Conservation (phyloP, 2,888 invertebrate genomes). For the Capitulum mitella region DNA sequence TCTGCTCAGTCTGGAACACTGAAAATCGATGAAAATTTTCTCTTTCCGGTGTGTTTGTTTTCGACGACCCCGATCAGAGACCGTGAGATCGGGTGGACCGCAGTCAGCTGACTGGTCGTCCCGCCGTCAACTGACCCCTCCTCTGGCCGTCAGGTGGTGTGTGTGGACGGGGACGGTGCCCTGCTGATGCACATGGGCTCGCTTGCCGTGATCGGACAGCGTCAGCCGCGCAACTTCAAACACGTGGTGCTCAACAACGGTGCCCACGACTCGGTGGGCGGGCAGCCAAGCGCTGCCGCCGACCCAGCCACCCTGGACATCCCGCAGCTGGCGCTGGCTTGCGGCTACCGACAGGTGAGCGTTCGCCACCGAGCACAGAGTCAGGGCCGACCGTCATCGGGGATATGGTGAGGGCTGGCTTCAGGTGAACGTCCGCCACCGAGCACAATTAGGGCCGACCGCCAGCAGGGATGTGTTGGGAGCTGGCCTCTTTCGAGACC, state of each 20-base stretch:
- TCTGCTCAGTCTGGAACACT: too few relatives aligned
- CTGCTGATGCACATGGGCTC: slow-evolving; percentile 47
- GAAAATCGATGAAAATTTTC: too few relatives aligned
- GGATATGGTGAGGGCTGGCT: too few relatives aligned
- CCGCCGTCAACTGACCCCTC: too few relatives aligned
- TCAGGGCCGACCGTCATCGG: background rate
- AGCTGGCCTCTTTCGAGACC: too few relatives aligned
- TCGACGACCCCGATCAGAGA: too few relatives aligned
- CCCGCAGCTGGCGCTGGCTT: slow-evolving; percentile 40
- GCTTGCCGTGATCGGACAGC: slow-evolving; percentile 43
- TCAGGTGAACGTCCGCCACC: too few relatives aligned
- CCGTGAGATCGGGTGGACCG: too few relatives aligned
- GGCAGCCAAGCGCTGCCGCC: slow-evolving; percentile 44
- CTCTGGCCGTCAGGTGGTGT: slow-evolving; percentile 41
- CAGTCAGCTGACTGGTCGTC: too few relatives aligned
- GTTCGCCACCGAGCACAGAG: slow-evolving; percentile 33
- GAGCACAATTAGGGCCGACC: too few relatives aligned
- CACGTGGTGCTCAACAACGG: slow-evolving; percentile 47
- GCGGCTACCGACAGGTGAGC: slow-evolving; percentile 43
- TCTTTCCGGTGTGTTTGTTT: too few relatives aligned
- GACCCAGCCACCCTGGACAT: slow-evolving; percentile 38
- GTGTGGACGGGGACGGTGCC: slow-evolving; percentile 46
- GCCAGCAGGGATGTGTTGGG: too few relatives aligned
- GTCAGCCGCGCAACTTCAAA: slow-evolving; percentile 42
- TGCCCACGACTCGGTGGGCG: slow-evolving; percentile 47